Percentiles rank a stretch among this genome's conserved stretches.
Conservation (phyloP, 1,140 invertebrate genomes). For the Drosophila auraria region DNA sequence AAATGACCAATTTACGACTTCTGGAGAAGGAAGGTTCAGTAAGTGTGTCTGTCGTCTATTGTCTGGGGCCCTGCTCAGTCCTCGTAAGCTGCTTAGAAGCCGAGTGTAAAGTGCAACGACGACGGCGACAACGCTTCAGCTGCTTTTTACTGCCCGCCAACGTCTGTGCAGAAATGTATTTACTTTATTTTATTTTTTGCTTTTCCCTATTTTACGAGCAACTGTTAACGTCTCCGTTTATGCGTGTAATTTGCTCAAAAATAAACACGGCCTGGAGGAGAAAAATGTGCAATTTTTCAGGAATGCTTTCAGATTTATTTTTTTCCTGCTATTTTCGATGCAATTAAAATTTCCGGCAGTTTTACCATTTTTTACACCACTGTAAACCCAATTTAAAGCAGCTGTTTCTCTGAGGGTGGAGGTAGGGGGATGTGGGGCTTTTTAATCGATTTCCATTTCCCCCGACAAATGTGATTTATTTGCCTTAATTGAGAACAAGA, state of each 20-base stretch:
- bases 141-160: slow-evolving; percentile 27
- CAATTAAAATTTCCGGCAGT: slow-evolving; percentile 57
- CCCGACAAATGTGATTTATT: slow-evolving; percentile 48
- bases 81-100: slow-evolving; percentile 51
- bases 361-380: slow-evolving; percentile 32
- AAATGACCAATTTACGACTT: slow-evolving; percentile 67
- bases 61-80: slow-evolving; percentile 4
- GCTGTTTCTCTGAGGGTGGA: slow-evolving; percentile 21
- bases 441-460: slow-evolving; percentile 45
- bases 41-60: slow-evolving; percentile 12
- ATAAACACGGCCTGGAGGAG: slow-evolving; percentile 18
- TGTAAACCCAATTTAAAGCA: slow-evolving; percentile 65
- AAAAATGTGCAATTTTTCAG: slow-evolving; percentile 28
- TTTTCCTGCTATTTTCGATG: neutral
- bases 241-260: slow-evolving; percentile 48
- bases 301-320: slow-evolving; percentile 28
- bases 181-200: slow-evolving; percentile 21
- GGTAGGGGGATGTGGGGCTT: neutral
- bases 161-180: slow-evolving; percentile 48
- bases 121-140: slow-evolving; percentile 8
- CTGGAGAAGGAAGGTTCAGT: neutral
- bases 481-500: slow-evolving; percentile 51
- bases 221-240: slow-evolving; percentile 41
- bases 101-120: slow-evolving; percentile 35
- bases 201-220: slow-evolving; percentile 34